Conservation (phyloP, 2,113 vertebrate genomes). For the Cyphotilapia sp. region DNA sequence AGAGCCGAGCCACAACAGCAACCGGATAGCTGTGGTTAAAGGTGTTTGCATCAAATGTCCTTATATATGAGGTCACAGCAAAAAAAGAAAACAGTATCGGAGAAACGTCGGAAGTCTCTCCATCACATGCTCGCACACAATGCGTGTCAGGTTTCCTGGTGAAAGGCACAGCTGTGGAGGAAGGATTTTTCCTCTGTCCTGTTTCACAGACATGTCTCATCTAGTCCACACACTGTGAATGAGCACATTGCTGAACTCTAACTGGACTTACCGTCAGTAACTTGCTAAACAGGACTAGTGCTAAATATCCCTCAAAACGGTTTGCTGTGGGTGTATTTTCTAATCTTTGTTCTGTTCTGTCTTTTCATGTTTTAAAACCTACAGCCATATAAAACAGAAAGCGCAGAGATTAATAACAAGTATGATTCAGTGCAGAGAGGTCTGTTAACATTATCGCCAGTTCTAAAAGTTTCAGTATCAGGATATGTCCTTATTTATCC, state of each 20-base stretch:
- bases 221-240: neutral
- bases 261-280: neutral
- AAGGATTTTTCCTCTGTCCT: constrained; percentile 6
- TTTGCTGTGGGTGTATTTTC: neutral
- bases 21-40: constrained; percentile 15
- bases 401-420: neutral
- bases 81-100: neutral
- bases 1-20: neutral
- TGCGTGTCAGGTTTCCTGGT: constrained; percentile 30
- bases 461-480: neutral
- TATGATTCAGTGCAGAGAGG: neutral
- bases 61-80: neutral
- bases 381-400: neutral
- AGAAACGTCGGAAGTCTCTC: neutral
- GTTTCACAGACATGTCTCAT: constrained; percentile 18
- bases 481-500: neutral
- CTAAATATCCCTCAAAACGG: neutral
- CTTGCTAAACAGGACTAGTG: neutral
- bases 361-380: neutral
- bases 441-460: neutral
- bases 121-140: constrained; percentile 18
- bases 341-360: neutral
- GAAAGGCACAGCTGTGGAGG: constrained; percentile 37
- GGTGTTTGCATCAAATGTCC: neutral
- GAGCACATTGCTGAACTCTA: neutral